phyloP scores from a whole-genome alignment of 1,140 invertebrate genomes.

The Portunus trituberculatus region DNA sequence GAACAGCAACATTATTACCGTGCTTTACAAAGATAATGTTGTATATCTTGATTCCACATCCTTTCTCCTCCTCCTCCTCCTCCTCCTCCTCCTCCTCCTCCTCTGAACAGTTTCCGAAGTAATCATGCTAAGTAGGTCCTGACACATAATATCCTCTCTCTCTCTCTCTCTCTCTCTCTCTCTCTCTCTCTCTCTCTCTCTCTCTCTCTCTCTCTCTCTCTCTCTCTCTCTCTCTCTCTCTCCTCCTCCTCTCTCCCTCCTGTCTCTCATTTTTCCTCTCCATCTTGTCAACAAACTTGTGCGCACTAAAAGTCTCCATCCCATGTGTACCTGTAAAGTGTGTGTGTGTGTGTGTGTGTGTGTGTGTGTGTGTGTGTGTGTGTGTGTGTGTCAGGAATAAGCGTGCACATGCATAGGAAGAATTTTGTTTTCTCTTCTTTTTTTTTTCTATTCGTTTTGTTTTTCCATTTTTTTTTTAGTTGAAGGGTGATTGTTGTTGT shows the following conservation, averaged over 20 bases:
- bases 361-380: conserved; percentile 8
- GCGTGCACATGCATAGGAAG: too few species aligned
- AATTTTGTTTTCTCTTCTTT: too few species aligned
- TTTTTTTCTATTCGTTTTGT: too few species aligned
- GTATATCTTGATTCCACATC: not conserved
- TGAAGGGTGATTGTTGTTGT: too few species aligned
- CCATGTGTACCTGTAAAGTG: conserved; percentile 18
- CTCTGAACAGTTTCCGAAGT: conserved; percentile 58
- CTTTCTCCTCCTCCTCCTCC: not conserved
- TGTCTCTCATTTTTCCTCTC: conserved; percentile 12
- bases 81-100: not conserved
- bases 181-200: not conserved
- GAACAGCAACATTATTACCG: not conserved
- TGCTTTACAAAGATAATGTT: not conserved
- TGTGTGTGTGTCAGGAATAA: too few species aligned
- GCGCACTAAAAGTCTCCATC: not conserved
- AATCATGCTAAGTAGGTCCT: conserved; percentile 66
- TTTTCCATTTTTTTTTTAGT: too few species aligned
- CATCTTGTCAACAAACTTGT: not conserved
- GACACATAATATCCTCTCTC: conserved; percentile 59
- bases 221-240: not conserved
- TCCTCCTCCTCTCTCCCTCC: not conserved
- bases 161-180: not conserved
- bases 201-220: not conserved
- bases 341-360: conserved; percentile 26